Base-by-base conservation (phyloP, 2,888 invertebrate species). In the Caenorhabditis afra region DNA sequence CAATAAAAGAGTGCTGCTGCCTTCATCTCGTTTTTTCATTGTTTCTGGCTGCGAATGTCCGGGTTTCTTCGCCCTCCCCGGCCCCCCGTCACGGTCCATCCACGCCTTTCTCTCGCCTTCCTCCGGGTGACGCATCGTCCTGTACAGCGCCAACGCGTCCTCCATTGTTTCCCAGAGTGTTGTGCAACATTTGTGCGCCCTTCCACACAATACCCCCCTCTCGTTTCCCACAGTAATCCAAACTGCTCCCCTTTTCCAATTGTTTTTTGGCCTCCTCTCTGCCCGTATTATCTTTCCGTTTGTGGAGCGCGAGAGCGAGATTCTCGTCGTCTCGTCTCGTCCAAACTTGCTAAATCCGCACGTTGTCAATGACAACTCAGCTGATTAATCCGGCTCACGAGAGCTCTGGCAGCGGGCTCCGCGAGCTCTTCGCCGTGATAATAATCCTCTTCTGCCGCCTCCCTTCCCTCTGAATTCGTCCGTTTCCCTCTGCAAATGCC, bases 341-440 rank as follows among this genome's bases (percentile, higher is more conserved):
- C 41, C 2, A 41, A 37, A 37, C 22, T 35, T 37, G 37, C 5
- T 8, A 37, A 35, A 37, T 53, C 53, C 35, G 35, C 35, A 18
- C 39, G 71, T 71, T 61, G 71, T 64, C 71, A 62, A 57, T 71
- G 71, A 71, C 71, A 71, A 71, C 71, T 58, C 58, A 22, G 58
- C 58, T 71, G 71, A 71, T 71, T 64, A 71, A 71, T 71, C 71
- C 65, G 39, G 18, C 18, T 23, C 52, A 4, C 20, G 16, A n/a
- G 49, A 55, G 22, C 44, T 18, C 4, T n/a, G 52, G 41, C 23
- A 3, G 20, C 41, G 22, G 22, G 55, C 55, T 55, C 39, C 39
- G 55, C 41, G 41, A n/a, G n/a, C 67, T 55, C 59, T 41, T 41
- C 58, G 37, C 35, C 39, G 61, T 62, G 16, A 53, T 44, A 62